Percentiles rank a stretch among this genome's conserved stretches.
Conservation (phyloP, 2,888 invertebrate genomes). For the Nemoura dubitans region DNA sequence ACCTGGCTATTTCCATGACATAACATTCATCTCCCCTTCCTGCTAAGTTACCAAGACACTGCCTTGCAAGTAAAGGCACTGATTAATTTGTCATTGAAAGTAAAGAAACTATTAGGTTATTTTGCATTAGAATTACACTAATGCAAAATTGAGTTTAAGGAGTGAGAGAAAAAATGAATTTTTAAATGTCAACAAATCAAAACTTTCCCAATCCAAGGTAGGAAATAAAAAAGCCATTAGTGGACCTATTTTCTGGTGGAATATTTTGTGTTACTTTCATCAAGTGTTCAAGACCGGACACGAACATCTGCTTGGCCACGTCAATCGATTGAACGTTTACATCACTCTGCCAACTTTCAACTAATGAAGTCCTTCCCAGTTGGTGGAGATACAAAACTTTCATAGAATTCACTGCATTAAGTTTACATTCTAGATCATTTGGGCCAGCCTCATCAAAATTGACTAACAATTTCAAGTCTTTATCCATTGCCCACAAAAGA, state of each 20-base stretch:
- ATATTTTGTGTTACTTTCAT: constrained; percentile 66
- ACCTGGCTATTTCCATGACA: too few relatives aligned
- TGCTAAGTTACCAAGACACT: too few relatives aligned
- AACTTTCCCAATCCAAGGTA: constrained; percentile 59
- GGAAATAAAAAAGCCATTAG: constrained; percentile 68
- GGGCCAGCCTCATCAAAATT: constrained; percentile 33
- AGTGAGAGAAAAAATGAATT: too few relatives aligned
- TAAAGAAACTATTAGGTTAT: too few relatives aligned
- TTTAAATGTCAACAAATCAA: too few relatives aligned
- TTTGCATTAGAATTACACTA: too few relatives aligned
- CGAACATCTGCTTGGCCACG: constrained; percentile 69
- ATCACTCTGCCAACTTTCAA: constrained; percentile 66
- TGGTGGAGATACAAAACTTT: constrained; percentile 69
- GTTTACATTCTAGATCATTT: constrained; percentile 34
- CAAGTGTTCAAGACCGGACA: constrained; percentile 65
- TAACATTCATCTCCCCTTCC: too few relatives aligned
- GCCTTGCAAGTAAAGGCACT: too few relatives aligned
- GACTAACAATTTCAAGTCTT: constrained; percentile 64
- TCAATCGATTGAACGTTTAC: constrained; percentile 63
- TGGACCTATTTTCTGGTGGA: constrained; percentile 65
- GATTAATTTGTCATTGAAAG: too few relatives aligned
- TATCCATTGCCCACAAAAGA: constrained; percentile 71
- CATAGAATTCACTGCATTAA: constrained; percentile 64
- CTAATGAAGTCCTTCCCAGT: constrained; percentile 59
- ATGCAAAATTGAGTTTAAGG: too few relatives aligned